Evolutionary conservation across 2,888 invertebrate species (phyloP).

Genomic region (Limenitis camilla): DNA sequence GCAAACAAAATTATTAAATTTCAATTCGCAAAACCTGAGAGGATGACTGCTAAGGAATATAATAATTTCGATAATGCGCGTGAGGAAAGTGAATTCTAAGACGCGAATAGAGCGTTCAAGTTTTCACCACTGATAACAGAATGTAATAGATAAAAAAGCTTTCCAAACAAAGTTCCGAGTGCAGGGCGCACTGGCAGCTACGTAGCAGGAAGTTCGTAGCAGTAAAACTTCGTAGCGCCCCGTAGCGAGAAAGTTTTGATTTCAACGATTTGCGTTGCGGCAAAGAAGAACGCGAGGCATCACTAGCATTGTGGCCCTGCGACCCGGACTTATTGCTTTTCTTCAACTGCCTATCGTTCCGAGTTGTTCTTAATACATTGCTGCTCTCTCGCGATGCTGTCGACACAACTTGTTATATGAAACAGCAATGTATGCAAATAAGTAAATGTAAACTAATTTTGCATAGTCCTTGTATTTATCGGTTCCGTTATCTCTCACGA

Average conservation of each 20-base stretch:
- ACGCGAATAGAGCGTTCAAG: conserved; percentile 40
- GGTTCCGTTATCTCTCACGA: conserved; percentile 69
- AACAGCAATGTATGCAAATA: conserved; percentile 37
- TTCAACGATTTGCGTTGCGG: conserved; percentile 74
- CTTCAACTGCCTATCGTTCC: conserved; percentile 2
- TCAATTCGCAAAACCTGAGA: too few relatives aligned
- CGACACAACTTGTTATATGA: background rate
- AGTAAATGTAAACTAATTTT: conserved; percentile 13
- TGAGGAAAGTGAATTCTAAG: conserved; percentile 12
- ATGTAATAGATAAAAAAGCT: conserved; percentile 73
- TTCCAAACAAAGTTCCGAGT: conserved; percentile 71
- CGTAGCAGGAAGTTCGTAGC: conserved; percentile 75
- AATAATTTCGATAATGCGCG: conserved; percentile 4
- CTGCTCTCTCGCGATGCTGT: conserved; percentile 9
- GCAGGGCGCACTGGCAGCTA: conserved; percentile 59
- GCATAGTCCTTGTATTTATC: conserved; percentile 53
- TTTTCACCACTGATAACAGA: conserved; percentile 65
- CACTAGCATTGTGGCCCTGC: conserved; percentile 61
- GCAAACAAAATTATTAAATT: too few relatives aligned
- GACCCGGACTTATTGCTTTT: conserved; percentile 32
- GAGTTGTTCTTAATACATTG: conserved; percentile 30
- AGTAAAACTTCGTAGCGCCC: conserved; percentile 74
- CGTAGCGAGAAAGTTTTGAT: conserved; percentile 76
- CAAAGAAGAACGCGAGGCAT: conserved; percentile 67
- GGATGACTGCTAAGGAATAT: too few relatives aligned